Percentiles rank a stretch among this genome's conserved stretches.
phyloP scores from a whole-genome alignment of 2,797 vertebrate genomes.

The Myiothlypis chrysogaster region DNA sequence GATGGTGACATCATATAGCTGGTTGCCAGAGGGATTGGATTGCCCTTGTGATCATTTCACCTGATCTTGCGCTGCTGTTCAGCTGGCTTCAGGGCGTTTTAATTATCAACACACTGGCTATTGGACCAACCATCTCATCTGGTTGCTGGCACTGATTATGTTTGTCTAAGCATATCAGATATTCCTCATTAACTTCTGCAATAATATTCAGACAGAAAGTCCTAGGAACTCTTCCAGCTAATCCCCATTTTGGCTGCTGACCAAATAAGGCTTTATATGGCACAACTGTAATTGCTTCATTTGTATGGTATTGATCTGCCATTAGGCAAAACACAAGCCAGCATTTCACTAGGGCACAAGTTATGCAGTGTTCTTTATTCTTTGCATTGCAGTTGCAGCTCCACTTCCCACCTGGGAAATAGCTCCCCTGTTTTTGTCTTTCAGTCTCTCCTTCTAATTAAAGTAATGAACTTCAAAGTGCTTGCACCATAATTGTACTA shows the following conservation, averaged over 20 bases:
- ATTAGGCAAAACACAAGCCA: conserved; percentile 50
- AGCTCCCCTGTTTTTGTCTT: background rate
- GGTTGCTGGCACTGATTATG: conserved; percentile 19
- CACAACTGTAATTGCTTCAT: conserved; percentile 53
- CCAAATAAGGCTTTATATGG: conserved; percentile 57
- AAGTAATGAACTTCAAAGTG: conserved; percentile 20
- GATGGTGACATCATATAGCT: background rate
- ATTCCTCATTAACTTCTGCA: conserved; percentile 53
- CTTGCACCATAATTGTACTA: background rate
- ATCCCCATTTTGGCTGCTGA: conserved; percentile 57
- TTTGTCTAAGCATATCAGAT: conserved; percentile 57
- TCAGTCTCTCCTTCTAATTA: background rate
- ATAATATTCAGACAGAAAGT: conserved; percentile 57
- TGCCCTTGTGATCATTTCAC: conserved; percentile 54
- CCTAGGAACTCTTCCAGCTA: conserved; percentile 63
- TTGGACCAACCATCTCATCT: background rate
- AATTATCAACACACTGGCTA: conserved; percentile 38
- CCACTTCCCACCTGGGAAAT: background rate
- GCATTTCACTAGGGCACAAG: background rate
- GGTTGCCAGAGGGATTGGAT: background rate
- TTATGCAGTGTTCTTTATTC: background rate
- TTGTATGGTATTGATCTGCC: conserved; percentile 56
- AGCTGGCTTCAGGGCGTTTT: conserved; percentile 50
- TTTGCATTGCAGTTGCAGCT: background rate
- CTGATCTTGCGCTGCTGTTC: conserved; percentile 40